Conservation (phyloP, 2,113 vertebrate species). For the Sporophila hypoxantha region DNA sequence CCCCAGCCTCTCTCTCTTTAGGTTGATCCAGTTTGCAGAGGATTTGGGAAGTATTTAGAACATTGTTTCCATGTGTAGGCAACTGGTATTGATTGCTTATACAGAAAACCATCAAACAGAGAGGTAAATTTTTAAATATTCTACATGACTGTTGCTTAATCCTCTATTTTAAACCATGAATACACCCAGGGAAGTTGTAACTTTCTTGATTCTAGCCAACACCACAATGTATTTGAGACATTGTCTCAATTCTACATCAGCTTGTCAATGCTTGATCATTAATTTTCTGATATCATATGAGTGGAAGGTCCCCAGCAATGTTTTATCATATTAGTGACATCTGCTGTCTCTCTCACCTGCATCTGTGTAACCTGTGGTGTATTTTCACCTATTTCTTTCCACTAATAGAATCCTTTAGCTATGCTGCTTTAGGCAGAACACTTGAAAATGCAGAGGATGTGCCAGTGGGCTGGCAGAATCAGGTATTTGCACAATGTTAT, state of each 20-base stretch:
- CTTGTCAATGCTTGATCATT: not conserved
- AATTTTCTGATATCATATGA: not conserved
- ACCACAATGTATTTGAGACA: rapidly evolving
- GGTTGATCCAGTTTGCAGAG: not conserved
- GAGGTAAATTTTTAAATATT: not conserved
- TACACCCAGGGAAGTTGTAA: not conserved
- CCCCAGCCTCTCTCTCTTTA: not conserved
- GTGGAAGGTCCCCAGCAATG: not conserved
- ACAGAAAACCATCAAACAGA: not conserved
- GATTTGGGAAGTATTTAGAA: not conserved
- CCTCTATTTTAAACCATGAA: not conserved
- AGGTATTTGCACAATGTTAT: not conserved
- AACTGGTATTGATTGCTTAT: not conserved
- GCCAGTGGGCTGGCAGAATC: not conserved
- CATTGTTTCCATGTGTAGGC: not conserved
- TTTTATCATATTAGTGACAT: not conserved
- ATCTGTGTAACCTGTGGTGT: not conserved
- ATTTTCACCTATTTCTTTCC: not conserved
- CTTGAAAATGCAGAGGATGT: not conserved
- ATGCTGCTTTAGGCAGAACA: not conserved
- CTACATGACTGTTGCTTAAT: not conserved
- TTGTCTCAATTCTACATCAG: not conserved
- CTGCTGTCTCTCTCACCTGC: not conserved
- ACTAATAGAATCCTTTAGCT: not conserved
- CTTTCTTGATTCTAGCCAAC: not conserved